Evolutionary conservation across 2,113 vertebrate species (phyloP).

Genomic region (Furnarius figulus): DNA sequence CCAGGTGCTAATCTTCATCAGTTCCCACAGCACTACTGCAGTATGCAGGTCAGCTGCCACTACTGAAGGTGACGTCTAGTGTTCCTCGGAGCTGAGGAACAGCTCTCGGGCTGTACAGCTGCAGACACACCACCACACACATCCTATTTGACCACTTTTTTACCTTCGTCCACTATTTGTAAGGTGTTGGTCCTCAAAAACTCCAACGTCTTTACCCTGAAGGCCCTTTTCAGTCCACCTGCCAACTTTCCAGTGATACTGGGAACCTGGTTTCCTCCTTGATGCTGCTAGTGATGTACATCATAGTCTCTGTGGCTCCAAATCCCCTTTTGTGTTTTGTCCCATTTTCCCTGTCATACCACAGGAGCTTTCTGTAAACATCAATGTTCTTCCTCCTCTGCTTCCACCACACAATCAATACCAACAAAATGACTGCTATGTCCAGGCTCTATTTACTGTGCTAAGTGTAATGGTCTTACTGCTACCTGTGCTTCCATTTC

Average conservation of each 20-base stretch:
- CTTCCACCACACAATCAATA: not conserved
- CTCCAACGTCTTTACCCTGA: not conserved
- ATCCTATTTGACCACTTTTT: not conserved
- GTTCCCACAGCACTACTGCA: not conserved
- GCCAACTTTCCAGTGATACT: not conserved
- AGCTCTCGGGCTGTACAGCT: not conserved
- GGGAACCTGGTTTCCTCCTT: not conserved
- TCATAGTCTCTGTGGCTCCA: not conserved
- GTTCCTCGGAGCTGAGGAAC: not conserved
- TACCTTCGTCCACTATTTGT: not conserved
- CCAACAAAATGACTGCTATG: not conserved
- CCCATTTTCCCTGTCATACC: not conserved
- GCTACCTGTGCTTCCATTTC: not conserved
- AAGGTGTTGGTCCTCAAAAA: not conserved
- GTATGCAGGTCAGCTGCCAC: rapidly evolving
- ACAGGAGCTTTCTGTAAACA: not conserved
- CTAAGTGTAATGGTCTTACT: not conserved
- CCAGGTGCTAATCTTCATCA: too few species aligned
- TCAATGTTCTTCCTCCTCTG: not conserved
- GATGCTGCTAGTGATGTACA: not conserved
- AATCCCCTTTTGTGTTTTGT: not conserved
- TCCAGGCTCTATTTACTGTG: not conserved
- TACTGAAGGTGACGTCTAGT: not conserved
- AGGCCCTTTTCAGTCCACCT: not conserved
- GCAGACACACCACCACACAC: not conserved